Evolutionary conservation across 2,888 invertebrate genomes (phyloP).

Genomic region (Ormyrus labotus): DNA sequence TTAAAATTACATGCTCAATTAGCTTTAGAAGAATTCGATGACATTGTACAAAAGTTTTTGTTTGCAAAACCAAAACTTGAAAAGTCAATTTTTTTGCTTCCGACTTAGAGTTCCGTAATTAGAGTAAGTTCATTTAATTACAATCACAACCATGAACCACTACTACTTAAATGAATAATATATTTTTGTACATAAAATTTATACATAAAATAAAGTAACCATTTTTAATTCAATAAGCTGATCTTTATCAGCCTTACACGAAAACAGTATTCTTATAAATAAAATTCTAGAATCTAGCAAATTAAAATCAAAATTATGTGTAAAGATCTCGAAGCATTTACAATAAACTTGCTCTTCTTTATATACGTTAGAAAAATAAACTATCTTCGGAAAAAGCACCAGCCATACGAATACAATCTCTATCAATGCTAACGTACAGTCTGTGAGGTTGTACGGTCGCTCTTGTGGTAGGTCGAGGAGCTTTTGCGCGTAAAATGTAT

Average conservation of each 20-base stretch:
- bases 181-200: no score
- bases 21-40: conserved; percentile 86
- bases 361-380: conserved; percentile 78
- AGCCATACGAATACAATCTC: conserved; percentile 83
- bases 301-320: no score
- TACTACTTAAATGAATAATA: no score
- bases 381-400: conserved; percentile 90
- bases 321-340: background rate
- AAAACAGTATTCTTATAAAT: no score
- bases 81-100: conserved; percentile 77
- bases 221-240: no score
- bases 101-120: conserved; percentile 11
- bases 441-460: conserved; percentile 82
- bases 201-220: no score
- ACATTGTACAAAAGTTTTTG: conserved; percentile 81
- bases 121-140: no score
- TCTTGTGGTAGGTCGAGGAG: conserved; percentile 80
- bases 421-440: conserved; percentile 82
- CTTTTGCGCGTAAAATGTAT: conserved; percentile 81
- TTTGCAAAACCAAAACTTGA: conserved; percentile 79
- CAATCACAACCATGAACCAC: no score
- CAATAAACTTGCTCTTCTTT: background rate
- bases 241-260: no score
- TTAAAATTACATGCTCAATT: conserved; percentile 86
- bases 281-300: no score